Percentiles rank a stretch among this genome's conserved stretches.
phyloP scores from a whole-genome alignment of 2,113 vertebrate species.

The Pelecanoides urinatrix region DNA sequence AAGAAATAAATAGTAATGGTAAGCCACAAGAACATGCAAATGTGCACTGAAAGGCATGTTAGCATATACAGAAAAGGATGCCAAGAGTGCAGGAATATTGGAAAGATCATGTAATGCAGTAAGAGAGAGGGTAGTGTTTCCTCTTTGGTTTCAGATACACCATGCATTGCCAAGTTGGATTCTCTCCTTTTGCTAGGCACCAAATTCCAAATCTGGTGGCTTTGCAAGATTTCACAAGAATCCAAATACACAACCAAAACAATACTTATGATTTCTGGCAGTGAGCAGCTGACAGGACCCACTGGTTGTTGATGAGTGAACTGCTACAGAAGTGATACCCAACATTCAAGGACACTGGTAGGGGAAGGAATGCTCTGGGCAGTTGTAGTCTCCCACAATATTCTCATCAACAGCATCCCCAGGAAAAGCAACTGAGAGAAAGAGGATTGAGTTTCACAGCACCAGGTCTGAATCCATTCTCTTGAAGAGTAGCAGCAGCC shows the following conservation, averaged over 20 bases:
- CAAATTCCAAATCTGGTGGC: not conserved
- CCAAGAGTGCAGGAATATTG: not conserved
- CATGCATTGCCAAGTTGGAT: not conserved
- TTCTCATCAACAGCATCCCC: conserved; percentile 42
- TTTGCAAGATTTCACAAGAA: not conserved
- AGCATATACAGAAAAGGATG: not conserved
- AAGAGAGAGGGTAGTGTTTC: not conserved
- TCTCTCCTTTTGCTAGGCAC: not conserved
- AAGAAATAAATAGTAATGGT: not conserved
- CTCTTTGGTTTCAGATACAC: not conserved
- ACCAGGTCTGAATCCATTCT: not conserved
- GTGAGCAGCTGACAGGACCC: conserved; percentile 81
- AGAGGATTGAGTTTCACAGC: not conserved
- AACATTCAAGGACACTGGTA: conserved; percentile 75
- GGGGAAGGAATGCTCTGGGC: conserved; percentile 62
- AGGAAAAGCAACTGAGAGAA: conserved; percentile 18
- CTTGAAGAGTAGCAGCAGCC: not conserved
- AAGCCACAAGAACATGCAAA: not conserved
- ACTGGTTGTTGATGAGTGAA: conserved; percentile 50
- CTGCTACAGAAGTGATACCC: conserved; percentile 72
- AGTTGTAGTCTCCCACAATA: conserved; percentile 77
- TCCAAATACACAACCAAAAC: not conserved
- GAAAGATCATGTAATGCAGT: not conserved
- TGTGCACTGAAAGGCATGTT: not conserved
- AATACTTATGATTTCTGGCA: conserved; percentile 71